Evolutionary conservation across 2,888 invertebrate genomes (phyloP).

Genomic region (Ophion costatus): DNA sequence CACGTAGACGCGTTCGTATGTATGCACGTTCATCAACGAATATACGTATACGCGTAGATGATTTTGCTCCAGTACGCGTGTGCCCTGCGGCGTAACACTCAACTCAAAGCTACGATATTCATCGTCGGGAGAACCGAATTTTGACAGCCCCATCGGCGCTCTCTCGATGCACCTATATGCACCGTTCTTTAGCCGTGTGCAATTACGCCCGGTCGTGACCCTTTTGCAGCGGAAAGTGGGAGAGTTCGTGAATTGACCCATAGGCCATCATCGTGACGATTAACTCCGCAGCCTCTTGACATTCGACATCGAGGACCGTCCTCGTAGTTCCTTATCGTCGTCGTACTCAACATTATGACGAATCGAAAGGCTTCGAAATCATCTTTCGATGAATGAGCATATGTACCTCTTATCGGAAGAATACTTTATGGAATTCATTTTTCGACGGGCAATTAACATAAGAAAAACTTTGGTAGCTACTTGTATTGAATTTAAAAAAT

Average conservation of each 20-base stretch:
- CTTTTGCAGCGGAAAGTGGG: conserved; percentile 43
- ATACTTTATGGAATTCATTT: no score
- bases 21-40: background rate
- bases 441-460: no score
- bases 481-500: no score
- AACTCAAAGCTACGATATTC: conserved; percentile 37
- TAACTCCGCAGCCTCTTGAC: background rate
- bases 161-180: background rate
- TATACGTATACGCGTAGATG: background rate
- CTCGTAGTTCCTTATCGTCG: no score
- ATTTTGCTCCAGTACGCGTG: conserved; percentile 4
- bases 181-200: conserved; percentile 23
- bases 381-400: no score
- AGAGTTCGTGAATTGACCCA: conserved; percentile 43
- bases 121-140: conserved; percentile 44
- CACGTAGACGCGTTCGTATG: background rate
- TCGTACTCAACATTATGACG: no score
- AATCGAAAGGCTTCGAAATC: no score
- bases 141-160: conserved; percentile 31
- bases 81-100: conserved; percentile 31
- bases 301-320: no score
- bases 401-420: no score
- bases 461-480: no score
- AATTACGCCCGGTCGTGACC: conserved; percentile 56
- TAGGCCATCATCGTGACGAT: conserved; percentile 13